Base-by-base conservation (phyloP, 2,888 invertebrate genomes). In the Nineta flava region DNA sequence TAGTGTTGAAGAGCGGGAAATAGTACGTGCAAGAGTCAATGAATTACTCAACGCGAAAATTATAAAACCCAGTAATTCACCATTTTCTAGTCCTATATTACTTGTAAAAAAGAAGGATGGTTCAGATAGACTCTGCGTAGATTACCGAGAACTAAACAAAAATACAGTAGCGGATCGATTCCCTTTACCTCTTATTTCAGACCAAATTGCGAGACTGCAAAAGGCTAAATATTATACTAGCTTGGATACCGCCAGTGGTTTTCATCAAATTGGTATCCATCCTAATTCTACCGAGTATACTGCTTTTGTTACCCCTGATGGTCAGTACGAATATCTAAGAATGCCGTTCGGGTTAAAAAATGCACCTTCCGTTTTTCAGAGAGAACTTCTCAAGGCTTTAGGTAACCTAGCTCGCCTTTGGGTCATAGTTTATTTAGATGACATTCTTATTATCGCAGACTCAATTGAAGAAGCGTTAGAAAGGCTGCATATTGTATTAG, bases 311-410 rank as follows among this genome's bases (percentile, higher is more conserved):
- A n/a, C n/a, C n/a, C n/a, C n/a, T n/a, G n/a, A n/a, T n/a, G n/a
- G n/a, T n/a, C 53, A 54, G 32, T 57, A 46, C 47, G 55, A 56
- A 46, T 57, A 52, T 47, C 32, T 56, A 17, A 51, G 48, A 9
- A 55, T 56, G 55, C 58, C 57, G 35, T 58, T 58, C 47, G 53
- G 56, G 3, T 47, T 57, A 9, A 48, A 44, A 43, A 59, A 57
- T 51, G 57, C 52, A n/a, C 55, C 55, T 6, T 50, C 56, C n/a
- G 56, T 55, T 10, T 58, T 51, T 50, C 55, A 57, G 48, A 49
- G 57, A 15, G 54, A 54, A 9, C 50, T 56, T 21, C 49, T 46
- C 12, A 53, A 47, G 31, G 55, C 53, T 31, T 44, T 56, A 3
- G 54, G 53, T 35, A 45, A 53, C 52, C 55, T 52, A 53, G 53